Evolutionary conservation across 2,888 invertebrate genomes (phyloP).

Genomic region (Spialia ferax): DNA sequence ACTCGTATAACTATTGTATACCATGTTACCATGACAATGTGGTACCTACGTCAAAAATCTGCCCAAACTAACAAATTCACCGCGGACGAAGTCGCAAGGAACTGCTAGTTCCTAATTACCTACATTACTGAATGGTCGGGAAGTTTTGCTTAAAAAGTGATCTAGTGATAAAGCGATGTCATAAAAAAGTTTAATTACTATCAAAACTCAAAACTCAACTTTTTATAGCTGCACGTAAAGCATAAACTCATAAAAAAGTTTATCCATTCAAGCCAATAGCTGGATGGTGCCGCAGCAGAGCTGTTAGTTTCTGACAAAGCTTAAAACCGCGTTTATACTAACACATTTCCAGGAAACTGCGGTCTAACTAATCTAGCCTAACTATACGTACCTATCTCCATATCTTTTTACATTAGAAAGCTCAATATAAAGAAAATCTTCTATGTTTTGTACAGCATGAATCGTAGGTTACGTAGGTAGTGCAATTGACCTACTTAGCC

Average conservation of each 20-base stretch:
- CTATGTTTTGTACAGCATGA: no score
- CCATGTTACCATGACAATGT: no score
- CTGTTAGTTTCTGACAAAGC: constrained; percentile 31
- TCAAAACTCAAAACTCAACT: constrained; percentile 44
- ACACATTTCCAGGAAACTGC: constrained; percentile 29
- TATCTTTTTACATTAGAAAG: no score
- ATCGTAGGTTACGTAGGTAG: no score
- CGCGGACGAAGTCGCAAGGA: no score
- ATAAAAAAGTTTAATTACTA: constrained; percentile 53
- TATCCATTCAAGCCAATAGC: constrained; percentile 53
- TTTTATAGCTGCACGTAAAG: constrained; percentile 49
- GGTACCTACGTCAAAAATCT: no score
- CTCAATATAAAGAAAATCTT: no score
- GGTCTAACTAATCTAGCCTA: not conserved
- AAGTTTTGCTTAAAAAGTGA: constrained; percentile 2
- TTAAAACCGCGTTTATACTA: constrained; percentile 30
- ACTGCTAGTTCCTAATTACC: no score
- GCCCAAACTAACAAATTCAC: no score
- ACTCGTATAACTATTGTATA: no score
- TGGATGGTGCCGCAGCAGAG: constrained; percentile 46
- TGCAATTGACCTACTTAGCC: no score
- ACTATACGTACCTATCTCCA: no score
- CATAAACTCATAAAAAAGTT: constrained; percentile 56
- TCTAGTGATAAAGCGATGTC: constrained; percentile 47
- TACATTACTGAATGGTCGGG: not conserved